Base-by-base conservation (phyloP, 2,888 invertebrate genomes). In the Hyalella azteca region DNA sequence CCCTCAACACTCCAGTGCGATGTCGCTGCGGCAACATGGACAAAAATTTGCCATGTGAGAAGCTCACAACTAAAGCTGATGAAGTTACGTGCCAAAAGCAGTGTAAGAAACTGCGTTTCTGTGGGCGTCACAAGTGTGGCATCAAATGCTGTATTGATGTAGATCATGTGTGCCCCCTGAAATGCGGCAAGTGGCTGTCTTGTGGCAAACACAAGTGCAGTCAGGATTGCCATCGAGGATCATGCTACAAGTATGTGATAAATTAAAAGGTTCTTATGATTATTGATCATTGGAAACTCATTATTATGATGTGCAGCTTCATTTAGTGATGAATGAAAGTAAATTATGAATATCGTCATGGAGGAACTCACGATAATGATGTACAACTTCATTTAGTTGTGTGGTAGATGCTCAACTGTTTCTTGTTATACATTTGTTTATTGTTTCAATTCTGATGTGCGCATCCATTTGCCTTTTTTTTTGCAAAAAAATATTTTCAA, bases 41-140 rank as follows among this genome's bases (percentile, higher is more conserved):
- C 85, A 93, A 93, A 86, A 93, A 95, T 87, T 91, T 96, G 78
- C 91, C 92, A 2, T 96, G 96, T 87, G 89, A 89, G 0, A 92
- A 94, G 78, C 88, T 95, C 13, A 91, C 91, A 0, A 90, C 92
- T 0, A 91, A 92, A 86, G 90, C 91, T 73, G 92, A 93, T 86
- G 93, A 93, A 86, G 92, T 93, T 0, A 89, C 93, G 40, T 98
- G 98, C 88, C 93, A 95, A 87, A 95, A 93, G 86, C 93, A 94
- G 86, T 98, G 98, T n/a, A 45, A 86, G 41, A 87, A 92, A 91
- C 93, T 94, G 87, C 90, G 94, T 80, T 92, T 92, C 15, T 95
- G 95, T 87, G 94, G 94, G 0, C 94, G 94, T 1, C 96, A 97
- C 88, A 95, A 95, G 86, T 98, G 98, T 89, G 93, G 94, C 86